These are phyloP conservation scores for Lanistes nyassanus DNA, from an alignment of 1,140 invertebrate species.

Conservation along the genomic window DNA sequence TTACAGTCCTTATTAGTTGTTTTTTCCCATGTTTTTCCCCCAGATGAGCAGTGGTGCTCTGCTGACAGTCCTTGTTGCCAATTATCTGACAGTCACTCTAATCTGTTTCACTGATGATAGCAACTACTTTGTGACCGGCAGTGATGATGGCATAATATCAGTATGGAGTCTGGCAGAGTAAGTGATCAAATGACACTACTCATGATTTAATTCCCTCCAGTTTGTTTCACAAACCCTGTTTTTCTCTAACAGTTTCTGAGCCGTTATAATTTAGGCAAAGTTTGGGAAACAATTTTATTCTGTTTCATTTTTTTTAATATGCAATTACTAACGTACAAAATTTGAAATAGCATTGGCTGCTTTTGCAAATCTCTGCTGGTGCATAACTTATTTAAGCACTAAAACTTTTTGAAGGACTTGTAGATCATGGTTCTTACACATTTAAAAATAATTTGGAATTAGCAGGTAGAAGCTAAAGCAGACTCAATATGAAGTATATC, in stretches of 20 bases:
- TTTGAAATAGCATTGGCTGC: not conserved
- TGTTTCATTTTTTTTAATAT: not conserved
- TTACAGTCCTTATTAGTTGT: not conserved
- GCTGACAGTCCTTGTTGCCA: slow-evolving; percentile 76
- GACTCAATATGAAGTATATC: too few species aligned
- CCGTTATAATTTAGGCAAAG: not conserved
- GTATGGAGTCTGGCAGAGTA: slow-evolving; percentile 76
- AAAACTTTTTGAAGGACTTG: too few species aligned
- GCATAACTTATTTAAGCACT: too few species aligned
- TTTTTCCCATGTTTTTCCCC: not conserved
- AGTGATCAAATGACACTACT: slow-evolving; percentile 35
- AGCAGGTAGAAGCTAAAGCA: too few species aligned
- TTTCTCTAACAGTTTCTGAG: too few species aligned
- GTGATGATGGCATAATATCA: slow-evolving; percentile 86
- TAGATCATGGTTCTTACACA: too few species aligned
- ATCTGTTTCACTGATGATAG: slow-evolving; percentile 81
- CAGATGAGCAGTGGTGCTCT: slow-evolving; percentile 79
- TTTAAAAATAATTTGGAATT: too few species aligned
- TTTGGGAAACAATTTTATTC: not conserved
- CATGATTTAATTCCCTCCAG: too few species aligned
- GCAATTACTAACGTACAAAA: not conserved
- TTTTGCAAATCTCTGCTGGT: too few species aligned
- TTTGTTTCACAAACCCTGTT: too few species aligned
- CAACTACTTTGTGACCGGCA: slow-evolving; percentile 77
- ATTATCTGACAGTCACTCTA: slow-evolving; percentile 83